A percentile compares a stretch with the other conserved stretches of the same genome.
Evolutionary conservation across 2,888 invertebrate species (phyloP).

Genomic region (Folsomia manolachei): DNA sequence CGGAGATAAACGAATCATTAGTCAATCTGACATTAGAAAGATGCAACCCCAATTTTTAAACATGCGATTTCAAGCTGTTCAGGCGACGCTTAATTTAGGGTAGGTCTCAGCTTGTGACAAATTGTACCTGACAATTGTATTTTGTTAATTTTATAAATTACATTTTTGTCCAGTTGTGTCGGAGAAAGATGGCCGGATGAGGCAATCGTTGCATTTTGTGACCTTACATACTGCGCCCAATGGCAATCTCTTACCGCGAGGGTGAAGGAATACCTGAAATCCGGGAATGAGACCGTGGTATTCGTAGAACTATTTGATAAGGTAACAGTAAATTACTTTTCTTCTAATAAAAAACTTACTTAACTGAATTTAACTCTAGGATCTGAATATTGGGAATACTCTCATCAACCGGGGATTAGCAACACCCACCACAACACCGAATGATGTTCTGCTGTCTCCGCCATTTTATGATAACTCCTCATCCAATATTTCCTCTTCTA

Average conservation of each 20-base stretch:
- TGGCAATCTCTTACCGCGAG: conserved; percentile 78
- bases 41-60: conserved; percentile 71
- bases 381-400: conserved; percentile 64
- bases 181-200: conserved; percentile 52
- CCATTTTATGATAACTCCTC: neutral
- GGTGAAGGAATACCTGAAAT: conserved; percentile 66
- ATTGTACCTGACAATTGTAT: neutral
- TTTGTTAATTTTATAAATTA: conserved; percentile 3
- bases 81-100: conserved; percentile 54
- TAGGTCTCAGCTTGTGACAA: conserved; percentile 20
- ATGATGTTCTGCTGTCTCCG: neutral
- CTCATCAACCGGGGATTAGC: conserved; percentile 64
- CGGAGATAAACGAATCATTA: conserved; percentile 73
- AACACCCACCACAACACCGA: neutral
- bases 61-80: conserved; percentile 78
- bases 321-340: conserved; percentile 50
- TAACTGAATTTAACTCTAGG: conserved; percentile 51
- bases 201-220: conserved; percentile 54
- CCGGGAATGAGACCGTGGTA: conserved; percentile 65
- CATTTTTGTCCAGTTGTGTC: conserved; percentile 42
- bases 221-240: conserved; percentile 57
- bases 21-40: conserved; percentile 66
- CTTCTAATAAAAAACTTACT: neutral
- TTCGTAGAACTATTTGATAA: conserved; percentile 72
- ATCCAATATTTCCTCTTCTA: conserved; percentile 27